These are phyloP conservation scores for Intellagama lesueurii DNA, from an alignment of 2,797 vertebrate genomes.

Conservation along the genomic window DNA sequence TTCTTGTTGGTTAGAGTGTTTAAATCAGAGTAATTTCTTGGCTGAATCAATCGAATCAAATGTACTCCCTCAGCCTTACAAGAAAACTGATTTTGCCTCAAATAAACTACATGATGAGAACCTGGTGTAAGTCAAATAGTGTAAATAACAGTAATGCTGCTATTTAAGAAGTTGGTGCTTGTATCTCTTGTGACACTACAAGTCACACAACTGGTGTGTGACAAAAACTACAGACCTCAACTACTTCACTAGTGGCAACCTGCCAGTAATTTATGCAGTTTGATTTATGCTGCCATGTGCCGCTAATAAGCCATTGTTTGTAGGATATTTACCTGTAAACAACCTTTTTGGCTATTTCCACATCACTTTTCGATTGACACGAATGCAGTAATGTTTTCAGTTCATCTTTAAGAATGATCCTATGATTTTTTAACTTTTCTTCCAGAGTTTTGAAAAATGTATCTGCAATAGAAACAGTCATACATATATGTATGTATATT, in stretches of 20 bases:
- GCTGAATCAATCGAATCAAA: background rate
- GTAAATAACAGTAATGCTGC: too few relatives aligned
- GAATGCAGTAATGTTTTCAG: slow-evolving; percentile 88
- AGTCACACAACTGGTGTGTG: too few relatives aligned
- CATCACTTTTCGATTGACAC: slow-evolving; percentile 85
- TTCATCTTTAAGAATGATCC: slow-evolving; percentile 84
- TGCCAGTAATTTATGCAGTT: too few relatives aligned
- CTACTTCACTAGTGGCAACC: too few relatives aligned
- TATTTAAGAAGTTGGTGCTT: too few relatives aligned
- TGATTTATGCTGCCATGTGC: too few relatives aligned
- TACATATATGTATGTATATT: background rate
- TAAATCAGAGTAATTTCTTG: background rate
- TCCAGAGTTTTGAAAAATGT: slow-evolving; percentile 81
- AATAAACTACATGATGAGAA: background rate
- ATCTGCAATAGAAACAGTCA: slow-evolving; percentile 76
- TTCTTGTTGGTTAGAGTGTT: background rate
- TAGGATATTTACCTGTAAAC: slow-evolving; percentile 85
- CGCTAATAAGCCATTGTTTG: background rate
- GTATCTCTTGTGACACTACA: too few relatives aligned
- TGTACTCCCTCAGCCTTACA: background rate
- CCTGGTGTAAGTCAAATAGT: too few relatives aligned
- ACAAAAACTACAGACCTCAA: too few relatives aligned
- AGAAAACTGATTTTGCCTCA: background rate
- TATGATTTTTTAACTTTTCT: slow-evolving; percentile 84
- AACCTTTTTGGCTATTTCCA: slow-evolving; percentile 83